Percentiles rank a stretch among this genome's conserved stretches.
phyloP scores from a whole-genome alignment of 2,888 invertebrate species.

The Dusona sp. region DNA sequence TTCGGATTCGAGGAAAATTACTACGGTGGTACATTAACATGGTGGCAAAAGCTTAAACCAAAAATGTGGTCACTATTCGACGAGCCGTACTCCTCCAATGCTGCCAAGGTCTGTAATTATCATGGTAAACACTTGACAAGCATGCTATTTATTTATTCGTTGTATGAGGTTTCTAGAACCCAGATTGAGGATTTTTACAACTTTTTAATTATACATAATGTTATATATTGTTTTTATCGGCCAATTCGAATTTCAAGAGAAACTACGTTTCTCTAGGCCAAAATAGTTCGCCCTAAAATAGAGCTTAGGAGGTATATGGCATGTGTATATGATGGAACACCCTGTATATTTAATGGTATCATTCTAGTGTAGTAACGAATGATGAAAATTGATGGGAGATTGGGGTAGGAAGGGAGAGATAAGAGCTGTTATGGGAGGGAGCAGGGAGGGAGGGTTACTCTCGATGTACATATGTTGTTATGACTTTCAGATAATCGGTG shows the following conservation, averaged over 20 bases:
- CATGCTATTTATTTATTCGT: too few species aligned
- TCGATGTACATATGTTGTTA: conserved; percentile 14
- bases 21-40: conserved; percentile 94
- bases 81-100: conserved; percentile 99
- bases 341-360: too few species aligned
- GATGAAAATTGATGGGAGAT: background rate
- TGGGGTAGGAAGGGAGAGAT: background rate
- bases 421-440: conserved; percentile 1
- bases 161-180: too few species aligned
- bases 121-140: background rate
- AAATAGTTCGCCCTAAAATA: background rate
- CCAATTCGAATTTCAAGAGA: too few species aligned
- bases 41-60: conserved; percentile 99
- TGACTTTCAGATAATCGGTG: conserved; percentile 95
- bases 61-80: conserved; percentile 99
- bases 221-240: too few species aligned
- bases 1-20: conserved; percentile 99
- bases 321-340: background rate
- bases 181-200: too few species aligned
- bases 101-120: conserved; percentile 93
- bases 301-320: background rate
- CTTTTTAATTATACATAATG: too few species aligned
- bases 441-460: too few species aligned
- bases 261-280: too few species aligned
- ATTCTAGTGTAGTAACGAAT: background rate